phyloP scores from a whole-genome alignment of 2,888 invertebrate species.

The Amblyteles armatorius region DNA sequence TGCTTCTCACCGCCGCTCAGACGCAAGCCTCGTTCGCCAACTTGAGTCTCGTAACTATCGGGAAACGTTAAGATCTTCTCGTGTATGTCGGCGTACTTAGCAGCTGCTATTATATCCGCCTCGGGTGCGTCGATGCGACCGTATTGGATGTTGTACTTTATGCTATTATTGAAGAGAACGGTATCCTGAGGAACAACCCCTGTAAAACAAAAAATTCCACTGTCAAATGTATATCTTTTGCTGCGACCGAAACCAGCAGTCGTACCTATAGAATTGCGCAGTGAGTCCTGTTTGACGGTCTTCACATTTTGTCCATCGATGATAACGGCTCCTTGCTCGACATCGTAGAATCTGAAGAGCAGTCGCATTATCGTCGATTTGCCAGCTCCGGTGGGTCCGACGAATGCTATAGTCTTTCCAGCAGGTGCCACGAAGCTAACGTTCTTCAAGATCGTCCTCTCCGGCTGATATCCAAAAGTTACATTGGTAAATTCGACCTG shows the following conservation, averaged over 20 bases:
- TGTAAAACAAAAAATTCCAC: constrained; percentile 62
- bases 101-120: constrained; percentile 94
- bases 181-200: constrained; percentile 99
- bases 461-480: constrained; percentile 94
- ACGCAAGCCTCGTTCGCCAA: constrained; percentile 97
- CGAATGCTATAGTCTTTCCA: constrained; percentile 94
- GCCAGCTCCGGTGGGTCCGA: constrained; percentile 96
- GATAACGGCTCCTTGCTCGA: constrained; percentile 93
- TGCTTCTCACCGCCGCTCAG: constrained; percentile 99
- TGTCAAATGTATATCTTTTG: background rate
- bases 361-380: constrained; percentile 98
- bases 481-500: constrained; percentile 96
- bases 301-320: constrained; percentile 96
- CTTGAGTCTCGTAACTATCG: constrained; percentile 94
- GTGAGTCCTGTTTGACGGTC: constrained; percentile 93
- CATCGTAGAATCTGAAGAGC: constrained; percentile 98
- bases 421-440: constrained; percentile 92
- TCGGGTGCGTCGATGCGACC: constrained; percentile 92
- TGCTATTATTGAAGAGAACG: constrained; percentile 96
- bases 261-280: constrained; percentile 91
- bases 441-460: constrained; percentile 91
- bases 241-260: background rate
- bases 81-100: constrained; percentile 97
- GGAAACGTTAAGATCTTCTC: constrained; percentile 96
- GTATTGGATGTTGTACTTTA: constrained; percentile 98